Evolutionary conservation across 2,888 invertebrate species (phyloP).

Genomic region (Cerceris rybyensis): DNA sequence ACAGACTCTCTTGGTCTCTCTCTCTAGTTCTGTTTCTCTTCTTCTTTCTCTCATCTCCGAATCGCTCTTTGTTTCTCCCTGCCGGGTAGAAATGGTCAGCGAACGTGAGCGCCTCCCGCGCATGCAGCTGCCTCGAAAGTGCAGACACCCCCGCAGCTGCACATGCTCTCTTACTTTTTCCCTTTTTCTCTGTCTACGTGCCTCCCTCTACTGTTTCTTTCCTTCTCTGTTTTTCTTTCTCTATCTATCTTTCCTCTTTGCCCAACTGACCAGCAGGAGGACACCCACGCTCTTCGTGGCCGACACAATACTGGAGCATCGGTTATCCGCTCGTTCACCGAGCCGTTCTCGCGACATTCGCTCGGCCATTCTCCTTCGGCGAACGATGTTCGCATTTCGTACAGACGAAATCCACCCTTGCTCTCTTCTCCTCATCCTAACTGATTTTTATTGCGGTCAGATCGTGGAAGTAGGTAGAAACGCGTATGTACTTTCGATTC

Average conservation of each 20-base stretch:
- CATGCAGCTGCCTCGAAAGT: conserved; percentile 54
- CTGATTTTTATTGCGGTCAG: not conserved
- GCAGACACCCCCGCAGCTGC: conserved; percentile 66
- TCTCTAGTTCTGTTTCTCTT: conserved; percentile 41
- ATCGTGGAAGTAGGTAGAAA: not conserved
- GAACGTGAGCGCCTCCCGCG: conserved; percentile 31
- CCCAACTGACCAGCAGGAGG: conserved; percentile 46
- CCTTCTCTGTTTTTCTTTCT: conserved; percentile 4
- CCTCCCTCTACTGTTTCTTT: conserved; percentile 9
- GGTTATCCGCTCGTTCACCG: conserved; percentile 53
- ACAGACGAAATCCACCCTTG: conserved; percentile 19
- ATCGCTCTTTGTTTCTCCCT: conserved; percentile 30
- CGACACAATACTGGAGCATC: conserved; percentile 55
- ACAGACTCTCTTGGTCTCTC: conserved; percentile 28
- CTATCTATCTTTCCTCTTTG: conserved; percentile 10
- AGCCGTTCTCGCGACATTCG: conserved; percentile 39
- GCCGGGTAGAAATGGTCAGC: conserved; percentile 55
- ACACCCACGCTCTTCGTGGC: conserved; percentile 49
- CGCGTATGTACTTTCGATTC: not conserved
- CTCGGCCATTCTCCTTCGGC: conserved; percentile 27
- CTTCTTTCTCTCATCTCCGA: conserved; percentile 7
- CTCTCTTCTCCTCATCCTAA: not conserved
- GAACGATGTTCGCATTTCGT: conserved; percentile 10
- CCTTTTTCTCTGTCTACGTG: conserved; percentile 4
- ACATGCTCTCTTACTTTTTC: conserved; percentile 21